These are phyloP conservation scores for Geothlypis trichas DNA, from an alignment of 2,113 vertebrate species.

Conservation along the genomic window DNA sequence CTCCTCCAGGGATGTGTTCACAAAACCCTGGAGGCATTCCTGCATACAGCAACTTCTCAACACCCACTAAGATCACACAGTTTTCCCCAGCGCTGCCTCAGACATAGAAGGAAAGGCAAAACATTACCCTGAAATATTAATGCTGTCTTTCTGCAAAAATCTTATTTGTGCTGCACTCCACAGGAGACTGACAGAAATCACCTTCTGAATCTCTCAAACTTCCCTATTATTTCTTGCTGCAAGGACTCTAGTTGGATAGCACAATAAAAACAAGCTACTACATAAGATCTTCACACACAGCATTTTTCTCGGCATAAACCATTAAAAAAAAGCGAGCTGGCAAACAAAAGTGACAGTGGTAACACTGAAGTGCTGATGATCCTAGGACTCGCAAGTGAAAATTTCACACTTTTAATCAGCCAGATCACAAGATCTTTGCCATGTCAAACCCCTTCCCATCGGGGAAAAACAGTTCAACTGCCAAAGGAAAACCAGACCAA, in stretches of 20 bases:
- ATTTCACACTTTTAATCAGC: background rate
- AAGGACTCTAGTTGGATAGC: background rate
- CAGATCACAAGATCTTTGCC: background rate
- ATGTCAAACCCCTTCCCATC: background rate
- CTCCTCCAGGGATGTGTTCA: background rate
- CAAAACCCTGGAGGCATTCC: background rate
- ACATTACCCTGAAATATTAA: background rate
- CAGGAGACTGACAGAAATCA: background rate
- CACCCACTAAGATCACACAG: slow-evolving; percentile 34
- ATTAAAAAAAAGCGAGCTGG: background rate
- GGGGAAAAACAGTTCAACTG: background rate
- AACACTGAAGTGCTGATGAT: background rate
- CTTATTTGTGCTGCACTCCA: background rate
- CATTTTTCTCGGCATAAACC: background rate
- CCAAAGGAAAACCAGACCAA: background rate
- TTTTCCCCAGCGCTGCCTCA: background rate
- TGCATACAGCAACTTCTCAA: background rate
- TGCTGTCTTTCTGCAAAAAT: background rate
- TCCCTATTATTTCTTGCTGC: background rate
- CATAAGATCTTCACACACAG: background rate
- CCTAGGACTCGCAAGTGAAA: background rate
- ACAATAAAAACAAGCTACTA: background rate
- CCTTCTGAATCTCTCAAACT: background rate
- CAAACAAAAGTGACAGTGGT: background rate
- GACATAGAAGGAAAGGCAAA: background rate